Evolutionary conservation across 1,140 invertebrate species (phyloP).

Genomic region (Psix sp.): DNA sequence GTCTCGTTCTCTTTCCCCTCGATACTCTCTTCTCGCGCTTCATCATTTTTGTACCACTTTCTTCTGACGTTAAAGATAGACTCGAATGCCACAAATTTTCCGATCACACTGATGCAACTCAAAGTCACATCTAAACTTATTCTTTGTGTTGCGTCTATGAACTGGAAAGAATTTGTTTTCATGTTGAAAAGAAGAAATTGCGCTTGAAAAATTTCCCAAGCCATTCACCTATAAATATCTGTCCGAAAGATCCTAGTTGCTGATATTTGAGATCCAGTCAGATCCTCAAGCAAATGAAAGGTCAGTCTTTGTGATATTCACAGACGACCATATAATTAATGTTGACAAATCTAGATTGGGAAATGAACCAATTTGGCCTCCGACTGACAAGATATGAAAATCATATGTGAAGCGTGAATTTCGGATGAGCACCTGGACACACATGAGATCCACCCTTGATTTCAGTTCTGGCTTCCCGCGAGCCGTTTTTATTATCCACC

Average conservation of each 20-base stretch:
- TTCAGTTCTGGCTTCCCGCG: slow-evolving; percentile 16
- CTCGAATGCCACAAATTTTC: slow-evolving; percentile 17
- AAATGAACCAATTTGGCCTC: slow-evolving; percentile 9
- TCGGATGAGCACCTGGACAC: slow-evolving; percentile 63
- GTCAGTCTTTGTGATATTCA: slow-evolving; percentile 14
- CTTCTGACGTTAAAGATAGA: slow-evolving; percentile 38
- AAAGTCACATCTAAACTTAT: too few relatives aligned
- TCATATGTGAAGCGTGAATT: slow-evolving; percentile 64
- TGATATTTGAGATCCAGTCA: not conserved
- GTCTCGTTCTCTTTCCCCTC: slow-evolving; percentile 58
- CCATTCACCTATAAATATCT: too few relatives aligned
- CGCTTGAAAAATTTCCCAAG: too few relatives aligned
- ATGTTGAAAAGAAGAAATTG: too few relatives aligned
- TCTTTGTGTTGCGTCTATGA: too few relatives aligned
- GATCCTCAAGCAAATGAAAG: slow-evolving; percentile 7
- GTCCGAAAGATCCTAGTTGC: too few relatives aligned
- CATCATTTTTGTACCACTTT: slow-evolving; percentile 57
- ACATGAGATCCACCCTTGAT: slow-evolving; percentile 52
- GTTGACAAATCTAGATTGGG: slow-evolving; percentile 53
- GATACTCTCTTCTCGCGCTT: slow-evolving; percentile 37
- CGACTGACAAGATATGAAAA: slow-evolving; percentile 65
- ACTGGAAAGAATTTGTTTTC: too few relatives aligned
- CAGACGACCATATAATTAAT: slow-evolving; percentile 51
- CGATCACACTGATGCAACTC: not conserved
- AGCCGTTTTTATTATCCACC: slow-evolving; percentile 57